These are phyloP conservation scores for Todus mexicanus DNA, from an alignment of 2,797 vertebrate species.

Conservation along the genomic window DNA sequence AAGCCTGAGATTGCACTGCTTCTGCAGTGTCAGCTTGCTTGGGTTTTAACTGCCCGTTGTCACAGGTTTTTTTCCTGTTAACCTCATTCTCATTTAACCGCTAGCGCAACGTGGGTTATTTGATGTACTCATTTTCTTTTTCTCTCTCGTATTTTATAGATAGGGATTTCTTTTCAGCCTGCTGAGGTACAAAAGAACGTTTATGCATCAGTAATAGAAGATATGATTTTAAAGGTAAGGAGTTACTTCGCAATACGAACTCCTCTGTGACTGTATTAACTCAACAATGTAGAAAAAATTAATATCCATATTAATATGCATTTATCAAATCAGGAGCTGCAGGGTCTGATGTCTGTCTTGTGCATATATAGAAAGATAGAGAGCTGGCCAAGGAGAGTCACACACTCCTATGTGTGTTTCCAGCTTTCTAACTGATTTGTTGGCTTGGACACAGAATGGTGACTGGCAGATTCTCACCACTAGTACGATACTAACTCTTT, in stretches of 20 bases:
- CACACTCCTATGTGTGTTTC: not conserved
- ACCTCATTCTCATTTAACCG: not conserved
- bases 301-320: not conserved
- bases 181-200: conserved; percentile 90
- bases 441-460: not conserved
- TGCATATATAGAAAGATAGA: not conserved
- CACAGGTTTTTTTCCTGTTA: not conserved
- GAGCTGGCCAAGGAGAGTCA: not conserved
- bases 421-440: not conserved
- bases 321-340: not conserved
- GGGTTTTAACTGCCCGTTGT: not conserved
- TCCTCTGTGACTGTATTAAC: not conserved
- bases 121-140: not conserved
- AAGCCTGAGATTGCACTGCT: not conserved
- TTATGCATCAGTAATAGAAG: conserved; percentile 88
- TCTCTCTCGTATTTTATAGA: conserved; percentile 72
- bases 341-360: not conserved
- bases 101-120: not conserved
- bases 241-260: not conserved
- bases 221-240: conserved; percentile 95
- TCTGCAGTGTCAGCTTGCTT: not conserved
- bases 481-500: not conserved
- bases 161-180: conserved; percentile 89
- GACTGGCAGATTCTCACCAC: not conserved
- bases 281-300: not conserved